phyloP scores from a whole-genome alignment of 2,888 invertebrate genomes.

The Phyllotreta cruciferae region DNA sequence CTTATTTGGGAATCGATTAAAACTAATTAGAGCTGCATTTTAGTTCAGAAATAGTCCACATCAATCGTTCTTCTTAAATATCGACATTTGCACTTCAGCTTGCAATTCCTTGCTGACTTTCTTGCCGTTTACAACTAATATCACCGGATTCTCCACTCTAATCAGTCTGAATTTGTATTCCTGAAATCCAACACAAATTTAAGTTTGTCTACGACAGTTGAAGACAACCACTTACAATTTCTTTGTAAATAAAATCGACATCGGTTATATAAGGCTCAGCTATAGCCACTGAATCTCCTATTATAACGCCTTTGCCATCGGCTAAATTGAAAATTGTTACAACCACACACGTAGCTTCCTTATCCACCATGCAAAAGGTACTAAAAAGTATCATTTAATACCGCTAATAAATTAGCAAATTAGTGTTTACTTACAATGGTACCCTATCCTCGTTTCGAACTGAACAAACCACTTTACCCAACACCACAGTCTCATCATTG shows the following conservation, averaged over 20 bases:
- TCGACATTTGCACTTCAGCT: constrained; percentile 71
- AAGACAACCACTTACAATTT: constrained; percentile 61
- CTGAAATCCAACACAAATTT: constrained; percentile 59
- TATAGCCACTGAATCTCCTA: constrained; percentile 84
- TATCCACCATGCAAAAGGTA: constrained; percentile 82
- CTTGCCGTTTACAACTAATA: constrained; percentile 78
- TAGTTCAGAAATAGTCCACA: constrained; percentile 23
- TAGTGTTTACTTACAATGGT: constrained; percentile 72
- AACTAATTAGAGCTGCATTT: no score
- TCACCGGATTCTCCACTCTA: constrained; percentile 79
- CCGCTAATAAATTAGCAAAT: constrained; percentile 13
- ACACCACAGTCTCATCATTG: constrained; percentile 72
- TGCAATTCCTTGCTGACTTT: constrained; percentile 72
- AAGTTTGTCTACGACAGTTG: no score
- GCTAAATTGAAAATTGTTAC: constrained; percentile 88
- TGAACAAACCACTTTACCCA: constrained; percentile 83
- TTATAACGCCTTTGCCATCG: constrained; percentile 80
- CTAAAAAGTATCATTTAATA: constrained; percentile 61
- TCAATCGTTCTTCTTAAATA: constrained; percentile 69
- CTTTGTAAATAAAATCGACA: constrained; percentile 66
- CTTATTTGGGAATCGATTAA: no score
- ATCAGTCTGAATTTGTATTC: constrained; percentile 75
- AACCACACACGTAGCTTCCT: constrained; percentile 71
- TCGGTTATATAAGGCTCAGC: constrained; percentile 74
- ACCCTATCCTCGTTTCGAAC: constrained; percentile 77